Evolutionary conservation across 2,113 vertebrate genomes (phyloP).

Genomic region (Tilapia sparmanii): DNA sequence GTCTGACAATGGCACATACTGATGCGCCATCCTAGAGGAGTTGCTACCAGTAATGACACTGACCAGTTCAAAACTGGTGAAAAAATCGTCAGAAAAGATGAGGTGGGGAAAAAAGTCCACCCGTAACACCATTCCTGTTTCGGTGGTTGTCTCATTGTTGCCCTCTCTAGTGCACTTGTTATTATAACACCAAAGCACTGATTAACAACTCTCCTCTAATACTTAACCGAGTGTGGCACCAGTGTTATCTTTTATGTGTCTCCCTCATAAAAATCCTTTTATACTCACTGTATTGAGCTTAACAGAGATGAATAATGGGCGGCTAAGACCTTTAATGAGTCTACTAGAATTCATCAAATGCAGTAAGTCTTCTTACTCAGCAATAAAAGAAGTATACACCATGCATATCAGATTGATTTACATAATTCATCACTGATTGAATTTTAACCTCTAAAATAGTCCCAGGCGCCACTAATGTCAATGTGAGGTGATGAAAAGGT

Average conservation of each 20-base stretch:
- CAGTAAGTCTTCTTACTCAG: slow-evolving; percentile 25
- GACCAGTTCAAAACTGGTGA: neutral
- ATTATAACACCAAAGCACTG: neutral
- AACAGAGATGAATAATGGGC: slow-evolving; percentile 18
- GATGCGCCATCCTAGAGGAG: neutral
- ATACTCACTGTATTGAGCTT: neutral
- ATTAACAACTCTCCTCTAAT: neutral
- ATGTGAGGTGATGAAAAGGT: neutral
- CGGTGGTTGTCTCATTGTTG: neutral
- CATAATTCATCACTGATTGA: neutral
- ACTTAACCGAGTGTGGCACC: neutral
- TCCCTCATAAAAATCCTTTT: neutral
- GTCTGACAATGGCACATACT: neutral
- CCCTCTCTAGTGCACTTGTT: neutral
- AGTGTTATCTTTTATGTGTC: neutral
- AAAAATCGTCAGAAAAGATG: neutral
- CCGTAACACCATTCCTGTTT: neutral
- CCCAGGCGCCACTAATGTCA: neutral
- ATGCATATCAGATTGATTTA: neutral
- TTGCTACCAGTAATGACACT: neutral
- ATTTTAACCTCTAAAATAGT: slow-evolving; percentile 3
- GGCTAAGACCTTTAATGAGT: slow-evolving; percentile 12
- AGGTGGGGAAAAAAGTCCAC: neutral
- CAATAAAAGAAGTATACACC: slow-evolving; percentile 6
- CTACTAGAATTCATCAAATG: slow-evolving; percentile 13